phyloP scores from a whole-genome alignment of 1,140 invertebrate species.

The Nautilus pompilius region DNA sequence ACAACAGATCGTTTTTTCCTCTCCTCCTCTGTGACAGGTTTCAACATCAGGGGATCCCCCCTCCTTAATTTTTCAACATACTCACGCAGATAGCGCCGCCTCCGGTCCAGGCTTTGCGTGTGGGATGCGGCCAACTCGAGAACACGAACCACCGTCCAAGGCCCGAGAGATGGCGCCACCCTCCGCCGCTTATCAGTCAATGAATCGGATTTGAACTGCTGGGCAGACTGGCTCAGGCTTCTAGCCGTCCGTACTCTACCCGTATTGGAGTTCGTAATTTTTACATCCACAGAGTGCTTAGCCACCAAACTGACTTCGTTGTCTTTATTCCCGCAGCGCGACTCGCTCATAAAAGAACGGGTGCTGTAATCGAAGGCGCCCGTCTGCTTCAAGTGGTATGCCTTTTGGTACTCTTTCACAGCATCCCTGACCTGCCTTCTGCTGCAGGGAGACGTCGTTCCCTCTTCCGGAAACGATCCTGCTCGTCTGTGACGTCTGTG shows the following conservation, averaged over 20 bases:
- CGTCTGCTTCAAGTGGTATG: slow-evolving; percentile 49
- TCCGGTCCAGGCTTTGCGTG: no score
- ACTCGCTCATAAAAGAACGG: slow-evolving; percentile 47
- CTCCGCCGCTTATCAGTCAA: not conserved
- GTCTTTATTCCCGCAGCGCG: slow-evolving; percentile 55
- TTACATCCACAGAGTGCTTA: not conserved
- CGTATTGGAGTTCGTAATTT: not conserved
- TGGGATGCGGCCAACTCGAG: not conserved
- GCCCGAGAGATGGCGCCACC: slow-evolving; percentile 4
- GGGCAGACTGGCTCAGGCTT: not conserved
- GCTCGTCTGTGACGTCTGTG: not conserved
- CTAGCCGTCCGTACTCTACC: not conserved
- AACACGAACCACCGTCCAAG: not conserved
- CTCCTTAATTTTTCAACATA: slow-evolving; percentile 25
- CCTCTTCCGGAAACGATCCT: slow-evolving; percentile 1
- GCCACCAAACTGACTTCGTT: slow-evolving; percentile 22
- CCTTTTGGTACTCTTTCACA: slow-evolving; percentile 47
- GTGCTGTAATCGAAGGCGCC: slow-evolving; percentile 50
- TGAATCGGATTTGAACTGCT: not conserved
- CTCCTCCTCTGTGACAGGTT: slow-evolving; percentile 19
- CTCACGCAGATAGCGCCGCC: slow-evolving; percentile 20
- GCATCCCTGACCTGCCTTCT: slow-evolving; percentile 32
- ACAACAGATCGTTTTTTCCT: slow-evolving; percentile 8
- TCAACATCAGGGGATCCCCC: slow-evolving; percentile 15
- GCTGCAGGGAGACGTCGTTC: slow-evolving; percentile 21